Evolutionary conservation across 2,888 invertebrate species (phyloP).

Genomic region (Calameuta idolon): DNA sequence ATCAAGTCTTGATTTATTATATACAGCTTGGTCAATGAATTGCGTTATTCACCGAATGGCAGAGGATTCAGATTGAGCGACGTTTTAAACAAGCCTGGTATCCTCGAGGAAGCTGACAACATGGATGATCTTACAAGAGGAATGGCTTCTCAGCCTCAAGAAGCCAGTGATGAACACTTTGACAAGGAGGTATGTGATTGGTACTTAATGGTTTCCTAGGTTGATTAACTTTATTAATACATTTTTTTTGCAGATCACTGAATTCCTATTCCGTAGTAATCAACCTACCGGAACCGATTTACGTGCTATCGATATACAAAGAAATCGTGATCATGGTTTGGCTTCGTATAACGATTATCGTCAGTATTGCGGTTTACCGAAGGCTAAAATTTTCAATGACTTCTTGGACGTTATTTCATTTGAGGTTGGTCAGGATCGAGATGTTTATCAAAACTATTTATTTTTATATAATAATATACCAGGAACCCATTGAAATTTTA

Average conservation of each 20-base stretch:
- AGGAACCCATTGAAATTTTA: not conserved
- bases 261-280: constrained; percentile 76
- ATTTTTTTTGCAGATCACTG: constrained; percentile 71
- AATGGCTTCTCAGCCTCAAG: constrained; percentile 81
- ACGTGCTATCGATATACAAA: constrained; percentile 85
- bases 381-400: constrained; percentile 77
- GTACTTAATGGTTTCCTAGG: constrained; percentile 1
- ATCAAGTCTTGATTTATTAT: constrained; percentile 21
- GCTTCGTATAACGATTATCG: constrained; percentile 84
- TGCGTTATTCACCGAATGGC: constrained; percentile 65
- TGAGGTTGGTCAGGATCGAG: not conserved
- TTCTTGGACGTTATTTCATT: constrained; percentile 75
- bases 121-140: constrained; percentile 83
- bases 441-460: not conserved
- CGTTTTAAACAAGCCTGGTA: constrained; percentile 76
- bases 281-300: constrained; percentile 84
- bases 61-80: constrained; percentile 77
- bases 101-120: constrained; percentile 75
- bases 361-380: constrained; percentile 79
- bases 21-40: constrained; percentile 72
- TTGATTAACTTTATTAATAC: not conserved
- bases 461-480: not conserved
- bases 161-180: constrained; percentile 82
- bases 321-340: constrained; percentile 88
- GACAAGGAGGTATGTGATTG: constrained; percentile 75